Conservation (phyloP, 2,888 invertebrate genomes). For the Petrophora chlorosata region DNA sequence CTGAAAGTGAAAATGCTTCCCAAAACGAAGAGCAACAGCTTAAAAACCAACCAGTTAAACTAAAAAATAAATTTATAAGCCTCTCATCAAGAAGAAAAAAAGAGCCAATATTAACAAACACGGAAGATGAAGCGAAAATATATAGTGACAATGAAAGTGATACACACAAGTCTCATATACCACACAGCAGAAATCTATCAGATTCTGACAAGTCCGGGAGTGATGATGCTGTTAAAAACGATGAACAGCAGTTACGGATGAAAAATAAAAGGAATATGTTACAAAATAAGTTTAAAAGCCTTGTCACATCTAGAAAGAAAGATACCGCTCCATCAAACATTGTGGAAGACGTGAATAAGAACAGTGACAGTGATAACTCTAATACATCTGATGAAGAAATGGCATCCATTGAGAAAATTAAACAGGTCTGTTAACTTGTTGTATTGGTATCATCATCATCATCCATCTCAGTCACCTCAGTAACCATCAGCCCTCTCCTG, state of each 20-base stretch:
- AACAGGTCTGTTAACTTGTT: conserved; percentile 50
- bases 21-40: no score
- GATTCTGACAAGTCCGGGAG: conserved; percentile 30
- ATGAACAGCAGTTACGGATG: conserved; percentile 54
- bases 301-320: conserved; percentile 50
- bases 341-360: conserved; percentile 28
- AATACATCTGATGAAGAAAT: conserved; percentile 44
- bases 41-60: no score
- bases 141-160: conserved; percentile 32
- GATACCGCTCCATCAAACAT: conserved; percentile 14
- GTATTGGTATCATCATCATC: not conserved
- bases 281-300: conserved; percentile 62
- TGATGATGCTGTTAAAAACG: conserved; percentile 39
- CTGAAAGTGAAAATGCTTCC: conserved; percentile 27
- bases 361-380: conserved; percentile 28
- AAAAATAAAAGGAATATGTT: conserved; percentile 62
- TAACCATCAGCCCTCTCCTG: no score
- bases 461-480: no score
- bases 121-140: no score
- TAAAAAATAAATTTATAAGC: no score
- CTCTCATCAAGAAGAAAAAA: no score
- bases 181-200: conserved; percentile 25
- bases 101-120: no score
- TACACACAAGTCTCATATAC: conserved; percentile 36
- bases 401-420: conserved; percentile 56